These are phyloP conservation scores for Eledona agricola DNA, from an alignment of 2,888 invertebrate species.

Conservation along the genomic window DNA sequence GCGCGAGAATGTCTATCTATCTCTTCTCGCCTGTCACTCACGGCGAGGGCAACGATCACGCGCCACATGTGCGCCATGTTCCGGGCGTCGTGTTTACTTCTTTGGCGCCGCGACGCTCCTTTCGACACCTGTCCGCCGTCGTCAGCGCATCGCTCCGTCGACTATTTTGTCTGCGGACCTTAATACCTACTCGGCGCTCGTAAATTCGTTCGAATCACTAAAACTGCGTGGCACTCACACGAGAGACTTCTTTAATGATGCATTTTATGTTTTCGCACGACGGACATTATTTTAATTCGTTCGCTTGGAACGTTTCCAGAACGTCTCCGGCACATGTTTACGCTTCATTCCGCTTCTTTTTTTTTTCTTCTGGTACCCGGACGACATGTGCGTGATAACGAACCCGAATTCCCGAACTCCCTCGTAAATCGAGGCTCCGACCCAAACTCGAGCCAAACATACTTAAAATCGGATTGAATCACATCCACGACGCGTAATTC, in stretches of 20 bases:
- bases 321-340: constrained; percentile 56
- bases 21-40: constrained; percentile 1
- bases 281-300: constrained; percentile 64
- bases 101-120: constrained; percentile 47
- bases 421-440: constrained; percentile 20
- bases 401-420: constrained; percentile 40
- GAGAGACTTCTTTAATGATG: constrained; percentile 63
- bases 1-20: constrained; percentile 27
- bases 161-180: constrained; percentile 45
- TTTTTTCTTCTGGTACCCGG: constrained; percentile 36
- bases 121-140: constrained; percentile 51
- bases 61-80: constrained; percentile 36
- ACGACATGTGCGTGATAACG: constrained; percentile 53
- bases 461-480: constrained; percentile 25
- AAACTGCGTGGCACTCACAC: constrained; percentile 60
- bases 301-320: constrained; percentile 58
- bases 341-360: constrained; percentile 47
- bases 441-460: constrained; percentile 21
- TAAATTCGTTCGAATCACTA: constrained; percentile 61
- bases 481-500: constrained; percentile 19
- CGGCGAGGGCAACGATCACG: constrained; percentile 32
- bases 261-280: constrained; percentile 64
- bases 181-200: constrained; percentile 52
- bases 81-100: constrained; percentile 38
- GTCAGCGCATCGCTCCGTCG: constrained; percentile 45